Conservation (phyloP, 1,140 invertebrate genomes). For the Lasioglossum baleicum region DNA sequence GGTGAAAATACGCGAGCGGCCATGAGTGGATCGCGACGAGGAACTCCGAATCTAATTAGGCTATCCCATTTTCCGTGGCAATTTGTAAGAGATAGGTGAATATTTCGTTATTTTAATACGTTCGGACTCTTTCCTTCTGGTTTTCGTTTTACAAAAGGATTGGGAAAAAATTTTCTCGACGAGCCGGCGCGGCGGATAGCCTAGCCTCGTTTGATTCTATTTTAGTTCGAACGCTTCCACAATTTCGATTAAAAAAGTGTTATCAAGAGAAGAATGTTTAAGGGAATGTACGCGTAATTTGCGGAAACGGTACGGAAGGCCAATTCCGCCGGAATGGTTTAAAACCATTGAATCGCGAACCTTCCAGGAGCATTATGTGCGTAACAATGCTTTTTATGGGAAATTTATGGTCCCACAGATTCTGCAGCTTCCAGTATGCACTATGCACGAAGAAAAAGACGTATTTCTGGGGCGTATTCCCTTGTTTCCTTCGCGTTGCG, state of each 20-base stretch:
- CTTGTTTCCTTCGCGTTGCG: too few species aligned
- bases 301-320: background rate
- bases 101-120: slow-evolving; percentile 34
- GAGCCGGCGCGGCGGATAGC: background rate
- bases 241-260: background rate
- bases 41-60: slow-evolving; percentile 44
- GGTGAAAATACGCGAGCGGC: background rate
- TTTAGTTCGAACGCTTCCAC: background rate
- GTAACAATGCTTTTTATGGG: background rate
- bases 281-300: background rate
- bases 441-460: background rate
- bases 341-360: background rate
- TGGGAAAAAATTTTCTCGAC: background rate
- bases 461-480: background rate
- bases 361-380: background rate
- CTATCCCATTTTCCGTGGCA: slow-evolving; percentile 21
- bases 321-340: background rate
- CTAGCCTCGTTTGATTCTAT: background rate
- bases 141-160: background rate
- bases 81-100: slow-evolving; percentile 36
- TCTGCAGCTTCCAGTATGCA: background rate
- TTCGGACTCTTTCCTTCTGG: background rate
- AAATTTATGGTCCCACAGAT: background rate
- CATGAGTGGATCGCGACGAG: background rate
- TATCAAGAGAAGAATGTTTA: too few species aligned